phyloP scores from a whole-genome alignment of 2,888 invertebrate genomes.

The Lutraria lutraria region DNA sequence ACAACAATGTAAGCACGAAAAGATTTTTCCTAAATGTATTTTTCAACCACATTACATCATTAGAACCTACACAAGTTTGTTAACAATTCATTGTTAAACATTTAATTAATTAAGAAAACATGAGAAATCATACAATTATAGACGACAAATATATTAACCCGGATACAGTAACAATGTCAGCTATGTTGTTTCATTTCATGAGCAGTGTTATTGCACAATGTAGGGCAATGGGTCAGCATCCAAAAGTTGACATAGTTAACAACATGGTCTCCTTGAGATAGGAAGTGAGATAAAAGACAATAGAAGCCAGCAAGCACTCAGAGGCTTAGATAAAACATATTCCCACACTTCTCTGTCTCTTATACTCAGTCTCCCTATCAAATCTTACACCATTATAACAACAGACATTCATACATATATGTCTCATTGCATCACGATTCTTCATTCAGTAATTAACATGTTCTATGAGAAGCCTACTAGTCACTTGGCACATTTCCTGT shows the following conservation, averaged over 20 bases:
- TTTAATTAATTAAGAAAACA: constrained; percentile 9
- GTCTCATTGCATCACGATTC: constrained; percentile 18
- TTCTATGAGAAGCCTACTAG: not conserved
- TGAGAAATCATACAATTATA: constrained; percentile 12
- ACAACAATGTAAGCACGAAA: not conserved
- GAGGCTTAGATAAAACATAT: constrained; percentile 13
- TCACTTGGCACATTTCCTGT: not conserved
- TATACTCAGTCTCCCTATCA: not conserved
- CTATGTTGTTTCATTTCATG: not conserved
- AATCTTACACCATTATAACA: not conserved
- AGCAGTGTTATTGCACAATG: not conserved
- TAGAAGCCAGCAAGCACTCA: constrained; percentile 1
- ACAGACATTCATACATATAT: not conserved
- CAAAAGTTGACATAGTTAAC: constrained; percentile 21
- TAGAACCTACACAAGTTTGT: not conserved
- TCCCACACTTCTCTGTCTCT: constrained; percentile 34
- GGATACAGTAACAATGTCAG: not conserved
- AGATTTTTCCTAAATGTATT: not conserved
- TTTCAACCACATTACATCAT: not conserved
- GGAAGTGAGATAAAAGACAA: constrained; percentile 44
- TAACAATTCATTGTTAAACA: constrained; percentile 3
- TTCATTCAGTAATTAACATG: not conserved
- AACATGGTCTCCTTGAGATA: constrained; percentile 15
- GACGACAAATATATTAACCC: not conserved
- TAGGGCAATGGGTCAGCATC: constrained; percentile 20